phyloP scores from a whole-genome alignment of 2,888 invertebrate genomes.

The Drosophila putrida region DNA sequence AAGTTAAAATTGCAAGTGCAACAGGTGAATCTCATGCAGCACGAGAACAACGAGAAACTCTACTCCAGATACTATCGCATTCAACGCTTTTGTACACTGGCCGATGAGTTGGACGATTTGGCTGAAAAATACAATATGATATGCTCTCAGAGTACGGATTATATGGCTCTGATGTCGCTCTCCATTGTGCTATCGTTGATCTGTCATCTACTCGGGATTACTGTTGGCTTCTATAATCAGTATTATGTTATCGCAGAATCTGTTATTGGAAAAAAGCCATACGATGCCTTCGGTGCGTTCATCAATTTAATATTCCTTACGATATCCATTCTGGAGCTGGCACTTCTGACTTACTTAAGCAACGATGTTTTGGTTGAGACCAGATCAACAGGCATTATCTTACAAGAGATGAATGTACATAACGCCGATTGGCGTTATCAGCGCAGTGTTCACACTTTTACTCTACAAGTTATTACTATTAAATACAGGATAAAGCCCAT shows the following conservation, averaged over 20 bases:
- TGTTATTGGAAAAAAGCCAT: slow-evolving; percentile 69
- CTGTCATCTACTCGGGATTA: slow-evolving; percentile 82
- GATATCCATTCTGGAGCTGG: slow-evolving; percentile 78
- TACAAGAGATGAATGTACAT: slow-evolving; percentile 70
- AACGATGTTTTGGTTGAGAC: slow-evolving; percentile 61
- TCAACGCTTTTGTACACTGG: slow-evolving; percentile 79
- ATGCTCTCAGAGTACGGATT: slow-evolving; percentile 55
- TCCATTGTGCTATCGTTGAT: slow-evolving; percentile 78
- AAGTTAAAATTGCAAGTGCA: slow-evolving; percentile 63
- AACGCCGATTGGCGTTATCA: slow-evolving; percentile 77
- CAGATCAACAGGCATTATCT: slow-evolving; percentile 69
- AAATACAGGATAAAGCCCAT: slow-evolving; percentile 79
- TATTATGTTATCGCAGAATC: slow-evolving; percentile 80
- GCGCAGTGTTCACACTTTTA: slow-evolving; percentile 78
- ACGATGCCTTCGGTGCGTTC: slow-evolving; percentile 74
- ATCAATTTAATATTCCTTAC: slow-evolving; percentile 78
- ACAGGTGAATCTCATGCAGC: slow-evolving; percentile 72
- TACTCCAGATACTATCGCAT: slow-evolving; percentile 78
- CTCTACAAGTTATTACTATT: slow-evolving; percentile 65
- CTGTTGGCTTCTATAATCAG: slow-evolving; percentile 77
- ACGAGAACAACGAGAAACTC: slow-evolving; percentile 56
- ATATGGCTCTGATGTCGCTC: slow-evolving; percentile 60
- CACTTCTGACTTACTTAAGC: slow-evolving; percentile 65
- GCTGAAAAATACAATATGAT: slow-evolving; percentile 62
- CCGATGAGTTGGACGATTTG: slow-evolving; percentile 78